A percentile compares a stretch with the other conserved stretches of the same genome.
Evolutionary conservation across 2,797 vertebrate species (phyloP).

Genomic region (Sebastes goodei): DNA sequence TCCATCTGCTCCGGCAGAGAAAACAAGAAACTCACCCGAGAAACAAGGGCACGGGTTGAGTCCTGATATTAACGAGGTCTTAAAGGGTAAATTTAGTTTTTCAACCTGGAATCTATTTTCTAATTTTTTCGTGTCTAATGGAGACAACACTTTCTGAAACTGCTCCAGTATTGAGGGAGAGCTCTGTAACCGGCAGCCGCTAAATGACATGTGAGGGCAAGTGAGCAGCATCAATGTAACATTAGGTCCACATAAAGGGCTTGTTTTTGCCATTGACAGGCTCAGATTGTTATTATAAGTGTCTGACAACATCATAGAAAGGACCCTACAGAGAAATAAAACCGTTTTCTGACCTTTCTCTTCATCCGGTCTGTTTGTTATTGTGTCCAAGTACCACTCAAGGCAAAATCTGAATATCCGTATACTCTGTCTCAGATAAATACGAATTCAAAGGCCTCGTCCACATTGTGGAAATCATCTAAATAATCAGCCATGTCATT

Average conservation of each 20-base stretch:
- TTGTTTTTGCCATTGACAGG: not conserved
- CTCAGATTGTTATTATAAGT: no score
- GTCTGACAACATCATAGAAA: not conserved
- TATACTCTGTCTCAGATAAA: no score
- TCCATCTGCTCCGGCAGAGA: conserved; percentile 76
- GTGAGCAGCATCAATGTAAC: not conserved
- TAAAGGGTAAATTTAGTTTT: not conserved
- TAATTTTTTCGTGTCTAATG: no score
- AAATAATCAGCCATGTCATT: not conserved
- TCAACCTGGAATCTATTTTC: not conserved
- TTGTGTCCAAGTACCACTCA: not conserved
- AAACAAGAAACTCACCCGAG: conserved; percentile 54
- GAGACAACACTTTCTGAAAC: not conserved
- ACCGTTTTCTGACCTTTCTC: not conserved
- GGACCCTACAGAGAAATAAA: not conserved
- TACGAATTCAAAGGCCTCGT: no score
- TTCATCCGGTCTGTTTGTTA: not conserved
- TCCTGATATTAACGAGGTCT: not conserved
- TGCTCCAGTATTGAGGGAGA: not conserved
- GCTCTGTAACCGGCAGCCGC: no score
- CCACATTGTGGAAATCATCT: not conserved
- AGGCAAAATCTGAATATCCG: not conserved
- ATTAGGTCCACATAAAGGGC: not conserved
- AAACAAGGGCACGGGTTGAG: not conserved
- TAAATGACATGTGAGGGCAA: no score